Evolutionary conservation across 1,140 invertebrate species (phyloP).

Genomic region (Ips typographus): DNA sequence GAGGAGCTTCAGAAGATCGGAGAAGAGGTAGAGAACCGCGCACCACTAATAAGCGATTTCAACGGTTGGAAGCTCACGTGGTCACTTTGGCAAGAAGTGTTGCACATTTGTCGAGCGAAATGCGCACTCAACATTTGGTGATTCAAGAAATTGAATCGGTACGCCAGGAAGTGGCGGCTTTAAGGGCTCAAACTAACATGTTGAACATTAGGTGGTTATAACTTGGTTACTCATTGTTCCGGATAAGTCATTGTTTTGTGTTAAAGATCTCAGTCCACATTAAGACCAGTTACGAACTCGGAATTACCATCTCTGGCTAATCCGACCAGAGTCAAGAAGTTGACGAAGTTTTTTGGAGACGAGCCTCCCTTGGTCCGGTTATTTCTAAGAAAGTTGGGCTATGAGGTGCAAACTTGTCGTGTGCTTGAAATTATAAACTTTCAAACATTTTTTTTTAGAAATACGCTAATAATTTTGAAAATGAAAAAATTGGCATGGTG

Average conservation of each 20-base stretch:
- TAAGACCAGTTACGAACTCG: conserved; percentile 51
- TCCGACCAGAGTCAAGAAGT: conserved; percentile 78
- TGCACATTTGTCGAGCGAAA: conserved; percentile 90
- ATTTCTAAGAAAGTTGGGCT: conserved; percentile 89
- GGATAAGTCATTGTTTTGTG: neutral
- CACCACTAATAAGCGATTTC: conserved; percentile 85
- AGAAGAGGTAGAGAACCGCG: conserved; percentile 75
- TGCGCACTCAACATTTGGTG: conserved; percentile 87
- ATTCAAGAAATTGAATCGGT: conserved; percentile 89
- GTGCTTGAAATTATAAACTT: neutral
- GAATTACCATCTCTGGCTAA: conserved; percentile 73
- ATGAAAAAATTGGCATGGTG: conserved; percentile 87
- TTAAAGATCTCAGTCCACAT: conserved; percentile 55
- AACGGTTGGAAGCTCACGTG: conserved; percentile 87
- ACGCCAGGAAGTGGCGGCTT: conserved; percentile 76
- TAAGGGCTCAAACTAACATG: conserved; percentile 69
- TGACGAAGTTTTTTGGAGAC: conserved; percentile 91
- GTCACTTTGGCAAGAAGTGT: conserved; percentile 88
- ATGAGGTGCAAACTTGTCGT: conserved; percentile 68
- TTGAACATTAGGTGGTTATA: conserved; percentile 52
- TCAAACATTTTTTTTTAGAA: conserved; percentile 64
- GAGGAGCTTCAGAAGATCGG: conserved; percentile 60
- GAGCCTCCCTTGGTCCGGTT: conserved; percentile 87
- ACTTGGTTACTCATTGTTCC: no score
- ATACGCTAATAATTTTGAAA: conserved; percentile 83